Base-by-base conservation (phyloP, 2,797 vertebrate species). In the Aldrovandia affinis region DNA sequence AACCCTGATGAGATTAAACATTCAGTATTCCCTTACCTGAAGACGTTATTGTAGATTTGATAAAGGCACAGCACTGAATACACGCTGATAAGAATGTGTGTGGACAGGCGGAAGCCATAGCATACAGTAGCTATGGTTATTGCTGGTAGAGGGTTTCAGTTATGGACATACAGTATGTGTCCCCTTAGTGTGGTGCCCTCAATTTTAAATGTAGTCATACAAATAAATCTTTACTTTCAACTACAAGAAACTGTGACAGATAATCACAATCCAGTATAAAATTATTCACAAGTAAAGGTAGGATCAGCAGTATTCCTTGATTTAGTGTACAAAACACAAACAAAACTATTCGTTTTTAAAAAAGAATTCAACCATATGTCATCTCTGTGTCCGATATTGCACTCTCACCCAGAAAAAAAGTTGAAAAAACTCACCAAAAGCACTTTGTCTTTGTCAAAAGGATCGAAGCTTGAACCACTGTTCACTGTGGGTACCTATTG, bases 381-480 rank as follows among this genome's bases (percentile, higher is more conserved):
- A 73, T 47, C 42, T 25, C 8, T 44, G 7, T 0, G 5, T 7
- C 70, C 2, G 18, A 75, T 25, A 42, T 14, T 44, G 10, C 42
- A 8, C 73, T 61, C 3, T 30, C 73, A 2, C n/a, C n/a, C 3
- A 42, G 68, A 39, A 70, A 25, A 25, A 10, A 30, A 59, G 65
- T 50, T 50, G 55, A 36, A 47, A 75, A 36, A 61, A 92, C 95
- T 94, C 86, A 96, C 95, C 94, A 94, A 89, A 84, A 92, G 82
- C 54, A 87, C 80, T 91, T 88, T 91, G 77, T 81, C 55, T 1
- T 87, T 52, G 84, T 85, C 86, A 83, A 81, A 83, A 87, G 61
- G 88, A 33, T 68, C 57, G 42, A 80, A 47, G 28, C 55, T 88
- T 70, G 86, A 73, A 65, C 44, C 87, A 54, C 3, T 82, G 86